Conservation (phyloP, 1,140 invertebrate genomes). For the Hyles vespertilio region DNA sequence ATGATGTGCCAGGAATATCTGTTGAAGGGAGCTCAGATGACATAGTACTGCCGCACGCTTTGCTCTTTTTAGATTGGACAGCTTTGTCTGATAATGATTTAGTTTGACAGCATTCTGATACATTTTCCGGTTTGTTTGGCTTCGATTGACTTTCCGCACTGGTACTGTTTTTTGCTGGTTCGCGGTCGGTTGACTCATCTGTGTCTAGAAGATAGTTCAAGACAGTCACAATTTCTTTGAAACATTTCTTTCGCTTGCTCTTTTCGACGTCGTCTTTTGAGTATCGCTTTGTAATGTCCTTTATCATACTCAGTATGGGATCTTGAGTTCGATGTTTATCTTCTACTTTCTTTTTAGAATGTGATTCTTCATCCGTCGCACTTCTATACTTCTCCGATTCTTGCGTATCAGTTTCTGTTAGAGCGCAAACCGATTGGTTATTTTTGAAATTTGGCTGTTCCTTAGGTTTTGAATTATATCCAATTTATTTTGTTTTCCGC, state of each 20-base stretch:
- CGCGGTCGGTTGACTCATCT: conserved; percentile 46
- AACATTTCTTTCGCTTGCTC: conserved; percentile 57
- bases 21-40: conserved; percentile 51
- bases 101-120: conserved; percentile 6
- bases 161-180: conserved; percentile 24
- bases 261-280: conserved; percentile 52
- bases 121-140: neutral
- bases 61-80: conserved; percentile 39
- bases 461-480: no score
- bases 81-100: conserved; percentile 42
- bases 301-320: conserved; percentile 51
- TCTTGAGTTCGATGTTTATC: conserved; percentile 16
- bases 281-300: conserved; percentile 59
- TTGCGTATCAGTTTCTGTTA: no score
- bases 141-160: conserved; percentile 17
- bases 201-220: conserved; percentile 63
- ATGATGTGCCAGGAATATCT: conserved; percentile 46
- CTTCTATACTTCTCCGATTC: no score
- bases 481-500: no score
- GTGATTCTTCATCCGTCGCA: no score
- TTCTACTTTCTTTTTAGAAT: no score
- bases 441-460: no score
- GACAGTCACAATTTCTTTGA: conserved; percentile 56
- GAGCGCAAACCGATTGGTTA: no score
- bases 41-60: conserved; percentile 26